Base-by-base conservation (phyloP, 2,888 invertebrate species). In the Crossocerus cetratus region DNA sequence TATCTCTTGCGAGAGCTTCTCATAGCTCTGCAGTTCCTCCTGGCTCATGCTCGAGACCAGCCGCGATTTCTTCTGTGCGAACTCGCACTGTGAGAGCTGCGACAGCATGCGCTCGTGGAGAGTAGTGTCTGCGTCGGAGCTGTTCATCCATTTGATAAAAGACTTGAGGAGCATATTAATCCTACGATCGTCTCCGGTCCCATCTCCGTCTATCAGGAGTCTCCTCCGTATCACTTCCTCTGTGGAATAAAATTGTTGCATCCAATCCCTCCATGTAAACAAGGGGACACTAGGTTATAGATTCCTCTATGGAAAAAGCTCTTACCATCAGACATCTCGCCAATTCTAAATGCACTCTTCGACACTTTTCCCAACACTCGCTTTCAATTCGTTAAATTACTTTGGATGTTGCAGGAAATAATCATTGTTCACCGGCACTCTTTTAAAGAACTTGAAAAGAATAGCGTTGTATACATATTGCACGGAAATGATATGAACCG, bases 151-250 rank as follows among this genome's bases (percentile, higher is more conserved):
- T 91, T 96, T 96, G 56, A 95, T 93, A 71, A 96, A 93, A 21
- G 95, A 95, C 91, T 97, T 97, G 11, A 98, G 90, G 18, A 98
- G 91, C 67, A 95, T 94, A 87, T 96, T 97, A 20, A 99, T 92
- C 69, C 98, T 92, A 69, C 98, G 93, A 88, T 99, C 99, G 88
- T 99, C 99, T 20, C 98, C 98, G 11, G 97, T 97, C 5, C 99
- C 99, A 92, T 99, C 99, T 16, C 99, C 99, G 89, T 99, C 99
- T 84, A 99, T 97, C 42, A 99, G 91, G 49, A 99, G 91, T 76
- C 98, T 93, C 81, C 98, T 93, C 81, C 96, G 94, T 74, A 99
- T 98, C 54, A 98, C 96, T 88, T 99, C 99, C 91, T 99, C 99
- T 98, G 18, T 11, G 14, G 14, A 49, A 49, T 16, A 49, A 49